phyloP scores from a whole-genome alignment of 2,113 vertebrate genomes.

The Alethe diademata region DNA sequence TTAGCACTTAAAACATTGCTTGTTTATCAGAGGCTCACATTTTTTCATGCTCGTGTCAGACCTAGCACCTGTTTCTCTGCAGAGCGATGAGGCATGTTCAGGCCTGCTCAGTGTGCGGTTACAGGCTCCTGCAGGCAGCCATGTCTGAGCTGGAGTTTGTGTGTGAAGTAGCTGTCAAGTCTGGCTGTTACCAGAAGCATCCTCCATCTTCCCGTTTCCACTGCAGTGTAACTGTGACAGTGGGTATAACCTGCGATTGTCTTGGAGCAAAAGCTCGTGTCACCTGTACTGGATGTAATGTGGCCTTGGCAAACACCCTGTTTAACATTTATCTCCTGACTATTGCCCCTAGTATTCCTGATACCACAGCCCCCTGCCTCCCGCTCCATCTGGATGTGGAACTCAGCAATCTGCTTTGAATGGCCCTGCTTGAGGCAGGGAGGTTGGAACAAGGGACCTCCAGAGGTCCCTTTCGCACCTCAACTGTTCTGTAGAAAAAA shows the following conservation, averaged over 20 bases:
- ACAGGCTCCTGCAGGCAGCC: not conserved
- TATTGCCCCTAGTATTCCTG: not conserved
- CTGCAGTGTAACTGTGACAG: not conserved
- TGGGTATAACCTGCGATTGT: not conserved
- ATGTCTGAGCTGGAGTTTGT: not conserved
- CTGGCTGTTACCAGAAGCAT: not conserved
- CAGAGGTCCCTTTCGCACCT: not conserved
- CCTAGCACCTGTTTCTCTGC: not conserved
- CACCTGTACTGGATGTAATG: not conserved
- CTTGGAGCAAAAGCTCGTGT: not conserved
- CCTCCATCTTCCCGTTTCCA: not conserved
- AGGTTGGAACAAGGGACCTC: not conserved
- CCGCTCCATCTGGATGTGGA: not conserved
- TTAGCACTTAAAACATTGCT: not conserved
- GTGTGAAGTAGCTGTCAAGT: not conserved
- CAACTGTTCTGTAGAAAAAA: not conserved
- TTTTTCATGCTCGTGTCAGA: not conserved
- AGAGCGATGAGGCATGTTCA: not conserved
- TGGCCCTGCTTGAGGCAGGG: not conserved
- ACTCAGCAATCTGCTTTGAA: not conserved
- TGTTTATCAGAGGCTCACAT: not conserved
- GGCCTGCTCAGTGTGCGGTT: not conserved
- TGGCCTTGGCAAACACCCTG: not conserved
- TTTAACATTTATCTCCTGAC: not conserved
- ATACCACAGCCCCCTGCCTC: not conserved